Percentiles rank a stretch among this genome's conserved stretches.
Conservation (phyloP, 2,113 vertebrate species). For the Climacteris rufus region DNA sequence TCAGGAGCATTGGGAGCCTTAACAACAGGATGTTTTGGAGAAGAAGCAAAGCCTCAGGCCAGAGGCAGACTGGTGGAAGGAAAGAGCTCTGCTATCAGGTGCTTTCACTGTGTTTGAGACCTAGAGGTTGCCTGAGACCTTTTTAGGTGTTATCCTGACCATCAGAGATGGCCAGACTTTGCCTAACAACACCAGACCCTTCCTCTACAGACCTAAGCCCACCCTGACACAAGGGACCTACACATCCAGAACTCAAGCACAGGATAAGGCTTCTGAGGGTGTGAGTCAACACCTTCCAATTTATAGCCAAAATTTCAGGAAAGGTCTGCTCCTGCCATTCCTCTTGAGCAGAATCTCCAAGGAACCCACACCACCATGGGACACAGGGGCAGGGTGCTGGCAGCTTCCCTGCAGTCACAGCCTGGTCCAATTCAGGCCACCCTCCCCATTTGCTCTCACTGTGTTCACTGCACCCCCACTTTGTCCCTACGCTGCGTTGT, state of each 20-base stretch:
- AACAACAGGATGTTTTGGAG: background rate
- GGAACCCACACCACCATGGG: background rate
- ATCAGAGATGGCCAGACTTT: background rate
- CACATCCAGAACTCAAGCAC: background rate
- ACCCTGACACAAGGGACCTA: background rate
- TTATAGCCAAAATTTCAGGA: background rate
- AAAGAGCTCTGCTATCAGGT: background rate
- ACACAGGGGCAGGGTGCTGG: background rate
- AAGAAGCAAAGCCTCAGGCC: background rate
- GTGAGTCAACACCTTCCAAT: background rate
- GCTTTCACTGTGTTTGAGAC: background rate
- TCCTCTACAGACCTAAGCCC: background rate
- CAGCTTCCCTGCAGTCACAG: background rate
- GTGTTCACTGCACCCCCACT: background rate
- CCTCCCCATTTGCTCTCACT: accelerated
- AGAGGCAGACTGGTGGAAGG: background rate
- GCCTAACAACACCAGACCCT: background rate
- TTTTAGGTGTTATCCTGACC: background rate
- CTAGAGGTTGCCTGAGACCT: background rate
- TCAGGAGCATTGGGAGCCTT: background rate
- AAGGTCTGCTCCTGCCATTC: background rate
- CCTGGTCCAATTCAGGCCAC: background rate
- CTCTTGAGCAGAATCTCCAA: background rate
- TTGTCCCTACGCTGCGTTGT: background rate
- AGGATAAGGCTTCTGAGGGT: background rate